Evolutionary conservation across 2,888 invertebrate species (phyloP), one percentile per base, ranked within the genome.

Genomic region (Mellilla xanthometata): DNA sequence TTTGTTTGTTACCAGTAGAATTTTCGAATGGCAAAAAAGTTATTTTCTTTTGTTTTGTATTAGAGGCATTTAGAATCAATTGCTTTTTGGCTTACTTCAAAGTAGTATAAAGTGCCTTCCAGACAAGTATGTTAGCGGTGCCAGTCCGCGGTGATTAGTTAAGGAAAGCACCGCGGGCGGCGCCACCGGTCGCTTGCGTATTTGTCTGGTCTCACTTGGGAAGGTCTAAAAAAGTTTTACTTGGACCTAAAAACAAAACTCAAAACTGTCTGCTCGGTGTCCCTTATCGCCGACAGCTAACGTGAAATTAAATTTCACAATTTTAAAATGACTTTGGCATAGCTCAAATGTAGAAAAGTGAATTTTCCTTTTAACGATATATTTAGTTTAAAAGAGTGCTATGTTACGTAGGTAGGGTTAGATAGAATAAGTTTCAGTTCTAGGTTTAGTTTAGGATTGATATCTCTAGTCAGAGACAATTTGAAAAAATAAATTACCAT

Each of bases 391-490:
- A 69, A 78, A 74, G 84, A 83, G 85, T 86, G 85, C 84, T 87
- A 83, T 81, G 82, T 84, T 81, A 79, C 64, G 68, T 82, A 79
- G 72, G 56, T 79, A 82, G 76, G 73, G 64, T 76, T 74, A 49
- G 38, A 41, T 72, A 72, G 60, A 56, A 53, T 79, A 80, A 76
- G 70, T 58, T 79, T 82, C 77, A 77, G 74, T 81, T 78, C 53
- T 86, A 86, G 83, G 63, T 11, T 30, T 84, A 84, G 77, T 68
- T 73, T 76, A 72, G 74, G 76, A 53, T 80, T 15, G 26, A 36
- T 24, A 85, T 87, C 85, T 88, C 89, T 89, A 89, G 89, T 89
- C 89, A 89, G 88, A 83, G 89, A 89, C 78, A 73, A 66, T 80
- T 79, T 82, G 77, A 81, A 77, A 77, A 79, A 75, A 73, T 51